Conservation (phyloP, 2,113 vertebrate genomes). For the Scophthalmus maximus region DNA sequence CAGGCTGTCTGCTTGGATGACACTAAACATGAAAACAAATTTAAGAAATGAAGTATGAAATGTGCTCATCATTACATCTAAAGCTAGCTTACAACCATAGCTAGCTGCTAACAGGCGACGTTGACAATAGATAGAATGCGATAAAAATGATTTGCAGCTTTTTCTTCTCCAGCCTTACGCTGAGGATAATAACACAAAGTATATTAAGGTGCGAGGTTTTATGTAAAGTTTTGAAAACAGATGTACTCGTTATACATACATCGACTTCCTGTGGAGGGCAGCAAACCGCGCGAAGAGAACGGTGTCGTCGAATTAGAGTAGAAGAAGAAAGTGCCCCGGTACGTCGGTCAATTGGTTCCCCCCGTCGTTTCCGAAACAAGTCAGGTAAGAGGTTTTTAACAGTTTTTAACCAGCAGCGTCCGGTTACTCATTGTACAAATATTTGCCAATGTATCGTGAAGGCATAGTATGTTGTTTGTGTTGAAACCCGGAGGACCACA, state of each 20-base stretch:
- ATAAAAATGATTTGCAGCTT: too few relatives aligned
- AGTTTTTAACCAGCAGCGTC: not conserved
- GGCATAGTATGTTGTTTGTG: not conserved
- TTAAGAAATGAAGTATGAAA: not conserved
- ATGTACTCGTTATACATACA: too few relatives aligned
- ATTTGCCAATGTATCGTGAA: not conserved
- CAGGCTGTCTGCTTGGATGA: not conserved
- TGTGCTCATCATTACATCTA: too few relatives aligned
- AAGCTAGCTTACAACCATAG: not conserved
- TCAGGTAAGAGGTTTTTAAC: constrained; percentile 28
- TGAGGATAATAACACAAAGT: too few relatives aligned
- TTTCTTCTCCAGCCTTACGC: too few relatives aligned
- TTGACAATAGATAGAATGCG: too few relatives aligned
- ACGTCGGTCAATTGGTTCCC: constrained; percentile 47
- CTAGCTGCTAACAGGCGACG: too few relatives aligned
- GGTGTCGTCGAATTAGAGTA: not conserved
- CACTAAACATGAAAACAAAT: not conserved
- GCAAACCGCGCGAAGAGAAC: not conserved
- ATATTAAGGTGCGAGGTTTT: too few relatives aligned
- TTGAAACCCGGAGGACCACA: not conserved
- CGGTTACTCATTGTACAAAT: too few relatives aligned
- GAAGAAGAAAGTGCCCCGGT: constrained; percentile 75
- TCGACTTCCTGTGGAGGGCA: constrained; percentile 21
- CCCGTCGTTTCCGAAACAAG: constrained; percentile 26
- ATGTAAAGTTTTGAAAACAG: too few relatives aligned